Evolutionary conservation across 1,140 invertebrate species (phyloP), one percentile per base, ranked within the genome.

Genomic region (Drosophila arawakana): DNA sequence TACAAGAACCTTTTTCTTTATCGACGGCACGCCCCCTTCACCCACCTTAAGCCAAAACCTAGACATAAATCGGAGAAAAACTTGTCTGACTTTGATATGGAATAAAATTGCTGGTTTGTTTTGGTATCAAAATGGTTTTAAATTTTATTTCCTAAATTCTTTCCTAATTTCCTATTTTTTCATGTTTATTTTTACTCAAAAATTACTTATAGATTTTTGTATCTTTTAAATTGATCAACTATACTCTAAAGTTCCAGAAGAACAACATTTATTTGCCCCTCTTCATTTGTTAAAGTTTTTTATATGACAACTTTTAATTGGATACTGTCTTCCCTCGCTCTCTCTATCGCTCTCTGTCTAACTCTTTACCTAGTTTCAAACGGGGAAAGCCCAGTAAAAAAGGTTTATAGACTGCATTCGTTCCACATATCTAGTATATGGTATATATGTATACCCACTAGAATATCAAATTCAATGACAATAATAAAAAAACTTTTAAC

Each of bases 401-500:
- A 11, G n/a, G 25, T n/a, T 30, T 37, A 55, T 55, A 58, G 54
- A 21, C 35, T 58, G 8, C 49, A 50, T 50, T 50, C 11, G 49
- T 11, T 50, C 6, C 62, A 18, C 25, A 44, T 52, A 7, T 43
- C 44, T 49, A 30, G 25, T 30, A 30, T 30, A 30, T 30, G 6
- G 6, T 30, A 30, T 30, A 30, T 30, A 30, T 30, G 5, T 30
- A 5, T 30, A 30, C 25, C 25, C 3, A 5, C 3, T 30, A 30
- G 4, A 5, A 21, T 63, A 47, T 72, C 62, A 52, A 37, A 80
- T 89, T 80, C 66, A 68, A 73, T 62, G 58, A 80, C 71, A 81
- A 76, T 78, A 70, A 73, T 81, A 77, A 89, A 72, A 80, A 80
- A 88, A 86, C 68, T 89, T 89, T 89, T 89, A 89, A 89, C 84